A percentile compares a stretch with the other conserved stretches of the same genome.
Conservation (phyloP, 1,140 invertebrate genomes). For the Zaprionus davidi region DNA sequence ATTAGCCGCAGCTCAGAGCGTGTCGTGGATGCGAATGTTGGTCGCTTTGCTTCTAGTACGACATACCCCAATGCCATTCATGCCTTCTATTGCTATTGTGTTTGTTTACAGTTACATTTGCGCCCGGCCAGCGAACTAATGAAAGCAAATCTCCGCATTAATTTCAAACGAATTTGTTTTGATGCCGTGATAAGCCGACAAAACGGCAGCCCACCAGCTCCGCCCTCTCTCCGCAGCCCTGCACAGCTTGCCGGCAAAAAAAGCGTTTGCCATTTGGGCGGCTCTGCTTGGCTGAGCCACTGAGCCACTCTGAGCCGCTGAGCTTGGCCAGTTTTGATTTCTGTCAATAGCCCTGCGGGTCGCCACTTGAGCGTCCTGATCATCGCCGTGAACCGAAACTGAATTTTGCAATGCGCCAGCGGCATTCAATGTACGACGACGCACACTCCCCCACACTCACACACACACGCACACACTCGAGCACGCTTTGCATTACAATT, state of each 20-base stretch:
- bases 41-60: conserved; percentile 47
- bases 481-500: conserved; percentile 77
- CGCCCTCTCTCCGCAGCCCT: not conserved
- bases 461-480: conserved; percentile 24
- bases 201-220: conserved; percentile 36
- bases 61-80: not conserved
- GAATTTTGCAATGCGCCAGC: conserved; percentile 69
- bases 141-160: conserved; percentile 83
- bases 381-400: conserved; percentile 63
- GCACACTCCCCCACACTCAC: conserved; percentile 26
- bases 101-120: conserved; percentile 75
- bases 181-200: conserved; percentile 81
- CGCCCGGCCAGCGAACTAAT: conserved; percentile 72
- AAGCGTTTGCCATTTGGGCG: conserved; percentile 72
- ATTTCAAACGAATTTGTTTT: conserved; percentile 84
- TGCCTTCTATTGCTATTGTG: conserved; percentile 52
- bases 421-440: conserved; percentile 38
- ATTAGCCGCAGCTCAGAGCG: conserved; percentile 67
- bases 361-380: conserved; percentile 71
- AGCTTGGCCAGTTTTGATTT: conserved; percentile 70
- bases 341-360: conserved; percentile 77
- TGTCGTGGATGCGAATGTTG: conserved; percentile 51
- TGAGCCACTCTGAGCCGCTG: conserved; percentile 1
- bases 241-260: conserved; percentile 9
- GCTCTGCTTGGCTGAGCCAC: conserved; percentile 17